A percentile compares a stretch with the other conserved stretches of the same genome.
These are phyloP conservation scores for Asobara japonica DNA, from an alignment of 1,140 invertebrate species.

Conservation along the genomic window DNA sequence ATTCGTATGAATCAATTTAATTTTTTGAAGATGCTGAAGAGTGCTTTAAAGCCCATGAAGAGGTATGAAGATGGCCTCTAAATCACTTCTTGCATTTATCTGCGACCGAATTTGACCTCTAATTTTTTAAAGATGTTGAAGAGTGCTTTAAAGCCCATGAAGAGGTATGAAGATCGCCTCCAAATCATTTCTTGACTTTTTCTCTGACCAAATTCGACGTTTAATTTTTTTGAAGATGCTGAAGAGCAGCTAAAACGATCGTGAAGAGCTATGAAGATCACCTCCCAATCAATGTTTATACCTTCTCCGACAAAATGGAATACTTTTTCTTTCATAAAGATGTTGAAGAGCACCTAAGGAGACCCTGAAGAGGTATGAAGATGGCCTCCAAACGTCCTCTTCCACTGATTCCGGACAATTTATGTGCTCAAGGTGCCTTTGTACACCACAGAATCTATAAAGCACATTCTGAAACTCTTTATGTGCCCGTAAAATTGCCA, in stretches of 20 bases:
- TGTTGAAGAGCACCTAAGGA: not conserved
- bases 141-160: not conserved
- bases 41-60: not conserved
- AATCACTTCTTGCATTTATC: not conserved
- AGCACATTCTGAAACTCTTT: not conserved
- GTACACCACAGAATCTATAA: not conserved
- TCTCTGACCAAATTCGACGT: not conserved
- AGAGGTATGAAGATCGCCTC: not conserved
- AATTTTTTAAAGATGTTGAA: not conserved
- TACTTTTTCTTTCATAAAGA: slow-evolving; percentile 36
- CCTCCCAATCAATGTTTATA: too few relatives aligned
- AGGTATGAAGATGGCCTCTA: not conserved
- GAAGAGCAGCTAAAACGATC: not conserved
- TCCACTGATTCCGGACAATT: too few relatives aligned
- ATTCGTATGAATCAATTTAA: slow-evolving; percentile 40
- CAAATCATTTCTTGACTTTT: not conserved
- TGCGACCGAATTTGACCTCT: not conserved
- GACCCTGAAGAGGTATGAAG: not conserved
- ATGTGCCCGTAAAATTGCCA: not conserved
- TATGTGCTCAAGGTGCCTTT: too few relatives aligned
- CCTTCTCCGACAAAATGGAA: too few relatives aligned
- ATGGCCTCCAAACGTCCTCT: not conserved
- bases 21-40: slow-evolving; percentile 26
- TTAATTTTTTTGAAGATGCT: not conserved
- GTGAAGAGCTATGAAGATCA: not conserved